Evolutionary conservation across 2,888 invertebrate genomes (phyloP).

Genomic region (Mesorhabditis spiculigera): DNA sequence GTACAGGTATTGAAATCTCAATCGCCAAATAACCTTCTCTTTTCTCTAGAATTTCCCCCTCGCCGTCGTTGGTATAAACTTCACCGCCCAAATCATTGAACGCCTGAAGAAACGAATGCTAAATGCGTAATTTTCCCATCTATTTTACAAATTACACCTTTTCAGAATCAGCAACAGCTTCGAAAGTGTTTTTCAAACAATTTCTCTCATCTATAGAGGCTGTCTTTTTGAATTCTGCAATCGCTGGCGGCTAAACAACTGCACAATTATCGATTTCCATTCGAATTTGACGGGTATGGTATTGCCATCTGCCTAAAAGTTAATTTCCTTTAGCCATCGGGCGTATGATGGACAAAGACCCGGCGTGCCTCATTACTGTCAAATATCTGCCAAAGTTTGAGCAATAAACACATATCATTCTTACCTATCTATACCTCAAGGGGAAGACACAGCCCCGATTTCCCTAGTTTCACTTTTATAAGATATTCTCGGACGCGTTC

Average conservation of each 20-base stretch:
- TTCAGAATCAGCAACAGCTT: not conserved
- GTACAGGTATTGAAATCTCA: slow-evolving; percentile 17
- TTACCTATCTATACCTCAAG: too few species aligned
- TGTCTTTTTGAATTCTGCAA: slow-evolving; percentile 3
- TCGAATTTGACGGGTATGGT: too few species aligned
- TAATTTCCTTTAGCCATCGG: not conserved
- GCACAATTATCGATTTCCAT: slow-evolving; percentile 5
- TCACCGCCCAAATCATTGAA: slow-evolving; percentile 23
- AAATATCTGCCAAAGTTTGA: not conserved
- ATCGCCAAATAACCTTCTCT: not conserved
- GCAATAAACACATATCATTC: slow-evolving; percentile 7
- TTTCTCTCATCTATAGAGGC: not conserved
- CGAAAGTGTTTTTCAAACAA: not conserved
- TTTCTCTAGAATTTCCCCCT: slow-evolving; percentile 32
- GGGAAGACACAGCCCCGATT: too few species aligned
- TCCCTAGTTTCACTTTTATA: too few species aligned
- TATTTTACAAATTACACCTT: too few species aligned
- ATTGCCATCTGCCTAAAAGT: not conserved
- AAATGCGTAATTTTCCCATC: slow-evolving; percentile 18
- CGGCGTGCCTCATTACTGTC: not conserved
- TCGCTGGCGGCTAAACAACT: not conserved
- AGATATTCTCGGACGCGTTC: too few species aligned
- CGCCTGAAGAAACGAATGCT: slow-evolving; percentile 22
- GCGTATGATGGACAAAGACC: not conserved
- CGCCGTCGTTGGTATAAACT: slow-evolving; percentile 36